Conservation (phyloP, 2,888 invertebrate species). For the Euzophera pinguis region DNA sequence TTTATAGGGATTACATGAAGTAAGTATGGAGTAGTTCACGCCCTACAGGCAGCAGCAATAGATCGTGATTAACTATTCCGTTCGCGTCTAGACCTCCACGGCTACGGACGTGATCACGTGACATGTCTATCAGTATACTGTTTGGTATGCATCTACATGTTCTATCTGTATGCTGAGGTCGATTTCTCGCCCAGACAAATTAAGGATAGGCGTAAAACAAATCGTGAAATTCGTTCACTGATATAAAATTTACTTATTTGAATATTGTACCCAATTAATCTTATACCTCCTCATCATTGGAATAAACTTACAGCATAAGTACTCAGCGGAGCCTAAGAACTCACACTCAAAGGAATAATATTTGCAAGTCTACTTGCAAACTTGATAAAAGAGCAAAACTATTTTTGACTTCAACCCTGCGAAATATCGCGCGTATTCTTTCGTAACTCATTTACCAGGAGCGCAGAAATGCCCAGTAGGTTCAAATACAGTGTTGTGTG, state of each 20-base stretch:
- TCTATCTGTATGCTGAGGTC: constrained; percentile 21
- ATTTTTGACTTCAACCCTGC: constrained; percentile 29
- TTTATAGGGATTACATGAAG: not conserved
- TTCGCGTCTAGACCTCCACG: constrained; percentile 63
- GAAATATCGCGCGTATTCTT: constrained; percentile 69
- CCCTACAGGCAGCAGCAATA: constrained; percentile 22
- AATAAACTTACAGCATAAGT: no score
- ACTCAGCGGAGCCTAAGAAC: no score
- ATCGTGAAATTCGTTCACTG: not conserved
- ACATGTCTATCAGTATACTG: constrained; percentile 41
- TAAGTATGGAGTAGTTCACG: constrained; percentile 41
- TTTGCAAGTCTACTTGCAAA: no score
- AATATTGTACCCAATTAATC: no score
- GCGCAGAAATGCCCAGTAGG: constrained; percentile 49
- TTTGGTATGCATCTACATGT: constrained; percentile 34
- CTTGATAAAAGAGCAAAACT: constrained; percentile 17
- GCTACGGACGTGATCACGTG: constrained; percentile 67
- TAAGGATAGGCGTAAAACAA: not conserved
- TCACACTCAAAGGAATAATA: no score
- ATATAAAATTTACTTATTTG: no score
- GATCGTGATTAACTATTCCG: constrained; percentile 45
- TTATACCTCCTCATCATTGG: no score
- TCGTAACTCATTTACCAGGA: constrained; percentile 74
- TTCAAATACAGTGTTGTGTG: constrained; percentile 43
- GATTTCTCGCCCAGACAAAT: constrained; percentile 3